phyloP scores from a whole-genome alignment of 2,888 invertebrate species.

The Lasioglossum pauxillum region DNA sequence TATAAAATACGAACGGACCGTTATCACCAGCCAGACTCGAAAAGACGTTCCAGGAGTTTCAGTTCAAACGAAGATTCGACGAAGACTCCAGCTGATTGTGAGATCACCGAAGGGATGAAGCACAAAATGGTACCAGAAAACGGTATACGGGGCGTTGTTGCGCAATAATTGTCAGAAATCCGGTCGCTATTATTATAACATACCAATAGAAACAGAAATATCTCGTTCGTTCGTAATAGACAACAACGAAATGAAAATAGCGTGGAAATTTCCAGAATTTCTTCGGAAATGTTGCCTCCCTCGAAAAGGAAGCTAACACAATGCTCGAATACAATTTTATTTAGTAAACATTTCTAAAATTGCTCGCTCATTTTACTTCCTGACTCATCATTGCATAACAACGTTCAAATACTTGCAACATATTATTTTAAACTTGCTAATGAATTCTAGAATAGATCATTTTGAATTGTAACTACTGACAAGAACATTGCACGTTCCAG shows the following conservation, averaged over 20 bases:
- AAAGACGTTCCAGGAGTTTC: conserved; percentile 55
- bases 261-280: background rate
- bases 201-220: background rate
- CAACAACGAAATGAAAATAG: background rate
- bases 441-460: background rate
- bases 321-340: background rate
- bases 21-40: conserved; percentile 69
- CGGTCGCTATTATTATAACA: background rate
- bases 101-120: conserved; percentile 7
- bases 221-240: background rate
- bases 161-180: background rate
- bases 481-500: no score
- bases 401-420: background rate
- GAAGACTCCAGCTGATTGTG: background rate
- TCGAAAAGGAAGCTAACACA: background rate
- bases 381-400: background rate
- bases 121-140: conserved; percentile 33
- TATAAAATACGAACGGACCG: conserved; percentile 71
- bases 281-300: background rate
- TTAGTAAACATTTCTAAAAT: no score
- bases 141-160: background rate
- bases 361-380: background rate
- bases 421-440: background rate
- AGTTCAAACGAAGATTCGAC: conserved; percentile 15
- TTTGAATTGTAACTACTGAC: background rate